phyloP scores from a whole-genome alignment of 2,888 invertebrate species.

The Serrognathus titanus region DNA sequence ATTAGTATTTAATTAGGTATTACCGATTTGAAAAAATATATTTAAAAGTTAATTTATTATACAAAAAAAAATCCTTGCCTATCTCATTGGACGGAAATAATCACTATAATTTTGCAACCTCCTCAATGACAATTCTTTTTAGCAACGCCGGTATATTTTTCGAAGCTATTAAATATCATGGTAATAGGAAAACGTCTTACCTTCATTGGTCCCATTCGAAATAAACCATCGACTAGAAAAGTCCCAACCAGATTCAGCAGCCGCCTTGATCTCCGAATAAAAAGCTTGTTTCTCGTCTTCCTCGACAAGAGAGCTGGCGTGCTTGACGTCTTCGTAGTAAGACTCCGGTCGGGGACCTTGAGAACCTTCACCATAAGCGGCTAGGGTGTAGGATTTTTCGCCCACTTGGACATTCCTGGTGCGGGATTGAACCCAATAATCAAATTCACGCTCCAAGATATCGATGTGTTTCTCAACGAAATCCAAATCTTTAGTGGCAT shows the following conservation, averaged over 20 bases:
- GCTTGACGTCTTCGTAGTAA: constrained; percentile 71
- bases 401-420: constrained; percentile 62
- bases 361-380: constrained; percentile 71
- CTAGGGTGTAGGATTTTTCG: constrained; percentile 62
- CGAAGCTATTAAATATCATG: too few species aligned
- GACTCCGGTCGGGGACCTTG: constrained; percentile 88
- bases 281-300: constrained; percentile 60
- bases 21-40: too few species aligned
- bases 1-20: too few species aligned
- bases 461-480: constrained; percentile 64
- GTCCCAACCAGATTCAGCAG: constrained; percentile 95
- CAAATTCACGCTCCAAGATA: constrained; percentile 71
- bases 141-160: too few species aligned
- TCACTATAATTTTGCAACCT: too few species aligned
- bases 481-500: constrained; percentile 64
- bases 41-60: too few species aligned
- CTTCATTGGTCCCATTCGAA: constrained; percentile 65
- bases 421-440: constrained; percentile 79
- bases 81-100: too few species aligned
- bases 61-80: too few species aligned
- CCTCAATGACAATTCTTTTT: too few species aligned
- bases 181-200: constrained; percentile 42
- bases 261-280: constrained; percentile 83
- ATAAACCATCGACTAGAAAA: constrained; percentile 91
- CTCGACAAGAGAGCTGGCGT: constrained; percentile 54